Evolutionary conservation across 2,797 vertebrate genomes (phyloP).

Genomic region (Choloepus didactylus): DNA sequence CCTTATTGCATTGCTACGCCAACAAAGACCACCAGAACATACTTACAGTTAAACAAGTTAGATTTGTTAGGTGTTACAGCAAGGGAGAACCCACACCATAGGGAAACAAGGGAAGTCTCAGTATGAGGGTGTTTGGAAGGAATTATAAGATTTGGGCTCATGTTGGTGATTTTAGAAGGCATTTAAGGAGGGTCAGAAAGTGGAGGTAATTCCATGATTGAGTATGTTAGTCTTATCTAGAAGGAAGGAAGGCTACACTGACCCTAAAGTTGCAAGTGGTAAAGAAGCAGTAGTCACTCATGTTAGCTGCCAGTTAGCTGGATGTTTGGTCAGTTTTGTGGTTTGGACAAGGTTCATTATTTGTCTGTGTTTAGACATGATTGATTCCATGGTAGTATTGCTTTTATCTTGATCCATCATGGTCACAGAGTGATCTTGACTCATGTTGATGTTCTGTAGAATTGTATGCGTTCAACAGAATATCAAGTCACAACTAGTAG

Average conservation of each 20-base stretch:
- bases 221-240: neutral
- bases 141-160: neutral
- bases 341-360: neutral
- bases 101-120: neutral
- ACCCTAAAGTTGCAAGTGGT: neutral
- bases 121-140: neutral
- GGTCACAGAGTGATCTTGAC: neutral
- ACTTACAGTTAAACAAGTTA: neutral
- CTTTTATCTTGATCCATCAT: neutral
- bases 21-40: neutral
- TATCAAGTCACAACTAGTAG: neutral
- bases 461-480: neutral
- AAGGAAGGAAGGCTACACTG: neutral
- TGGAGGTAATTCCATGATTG: neutral
- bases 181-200: neutral
- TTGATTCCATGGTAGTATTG: neutral
- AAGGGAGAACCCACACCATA: neutral
- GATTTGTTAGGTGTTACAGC: neutral
- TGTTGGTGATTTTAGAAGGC: neutral
- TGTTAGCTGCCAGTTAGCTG: neutral
- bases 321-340: neutral
- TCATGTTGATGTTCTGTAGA: neutral
- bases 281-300: neutral
- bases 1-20: neutral
- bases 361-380: conserved; percentile 1